Evolutionary conservation across 2,113 vertebrate genomes (phyloP).

Genomic region (Aegotheles bennettii): DNA sequence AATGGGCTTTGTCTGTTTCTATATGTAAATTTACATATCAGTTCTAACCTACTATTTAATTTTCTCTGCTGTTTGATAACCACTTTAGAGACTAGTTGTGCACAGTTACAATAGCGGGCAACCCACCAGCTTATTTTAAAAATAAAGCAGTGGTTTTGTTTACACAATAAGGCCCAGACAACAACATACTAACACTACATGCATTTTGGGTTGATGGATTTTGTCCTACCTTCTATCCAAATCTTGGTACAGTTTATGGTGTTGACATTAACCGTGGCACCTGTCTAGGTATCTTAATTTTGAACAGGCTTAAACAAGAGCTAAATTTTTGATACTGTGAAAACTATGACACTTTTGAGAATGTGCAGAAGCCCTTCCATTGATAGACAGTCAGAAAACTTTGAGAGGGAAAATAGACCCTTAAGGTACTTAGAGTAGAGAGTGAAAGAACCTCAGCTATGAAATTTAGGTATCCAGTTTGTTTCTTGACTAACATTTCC

Average conservation of each 20-base stretch:
- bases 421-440: neutral
- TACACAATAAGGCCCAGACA: neutral
- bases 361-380: neutral
- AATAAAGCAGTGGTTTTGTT: neutral
- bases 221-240: neutral
- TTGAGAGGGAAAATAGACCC: neutral
- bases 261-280: neutral
- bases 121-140: neutral
- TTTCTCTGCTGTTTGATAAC: neutral
- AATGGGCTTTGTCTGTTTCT: neutral
- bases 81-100: neutral
- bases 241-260: neutral
- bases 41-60: neutral
- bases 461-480: neutral
- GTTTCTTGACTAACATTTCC: neutral
- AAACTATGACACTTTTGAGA: neutral
- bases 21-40: neutral
- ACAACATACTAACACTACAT: neutral
- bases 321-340: neutral
- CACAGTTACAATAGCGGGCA: neutral
- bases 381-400: neutral
- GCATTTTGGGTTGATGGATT: neutral
- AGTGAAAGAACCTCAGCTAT: neutral
- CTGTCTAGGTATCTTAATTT: neutral
- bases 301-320: neutral